A percentile compares a stretch with the other conserved stretches of the same genome.
Conservation (phyloP, 2,113 vertebrate species). For the Saguinus imperator region DNA sequence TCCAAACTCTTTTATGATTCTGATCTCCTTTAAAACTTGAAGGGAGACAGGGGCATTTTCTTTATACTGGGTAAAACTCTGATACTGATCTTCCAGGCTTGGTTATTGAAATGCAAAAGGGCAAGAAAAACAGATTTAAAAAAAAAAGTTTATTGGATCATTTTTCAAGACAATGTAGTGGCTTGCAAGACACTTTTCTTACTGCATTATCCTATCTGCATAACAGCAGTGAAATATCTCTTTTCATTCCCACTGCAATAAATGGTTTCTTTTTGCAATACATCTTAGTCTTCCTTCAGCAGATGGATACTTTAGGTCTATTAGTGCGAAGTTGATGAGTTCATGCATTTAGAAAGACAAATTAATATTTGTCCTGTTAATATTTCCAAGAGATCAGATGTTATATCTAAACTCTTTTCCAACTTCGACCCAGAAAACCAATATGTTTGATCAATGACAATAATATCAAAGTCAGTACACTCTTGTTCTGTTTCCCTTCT, state of each 20-base stretch:
- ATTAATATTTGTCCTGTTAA: neutral
- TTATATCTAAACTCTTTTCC: neutral
- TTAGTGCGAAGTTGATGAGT: conserved; percentile 39
- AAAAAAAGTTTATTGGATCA: neutral
- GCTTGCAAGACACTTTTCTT: conserved; percentile 42
- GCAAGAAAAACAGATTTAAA: neutral
- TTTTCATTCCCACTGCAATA: conserved; percentile 45
- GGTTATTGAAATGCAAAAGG: conserved; percentile 15
- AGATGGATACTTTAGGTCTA: conserved; percentile 57
- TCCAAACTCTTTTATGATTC: neutral
- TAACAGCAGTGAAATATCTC: conserved; percentile 41
- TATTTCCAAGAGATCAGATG: neutral
- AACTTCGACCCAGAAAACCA: neutral
- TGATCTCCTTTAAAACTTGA: neutral
- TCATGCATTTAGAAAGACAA: conserved; percentile 42
- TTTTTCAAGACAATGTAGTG: conserved; percentile 62
- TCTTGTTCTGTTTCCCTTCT: neutral
- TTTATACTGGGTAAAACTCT: neutral
- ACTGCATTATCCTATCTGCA: conserved; percentile 51
- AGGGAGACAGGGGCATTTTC: neutral
- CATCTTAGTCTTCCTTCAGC: conserved; percentile 65
- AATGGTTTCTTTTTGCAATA: conserved; percentile 67
- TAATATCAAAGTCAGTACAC: neutral
- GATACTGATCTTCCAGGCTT: neutral
- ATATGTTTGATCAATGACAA: neutral